Conservation (phyloP, 2,797 vertebrate species). For the Rhodeus uyekii region DNA sequence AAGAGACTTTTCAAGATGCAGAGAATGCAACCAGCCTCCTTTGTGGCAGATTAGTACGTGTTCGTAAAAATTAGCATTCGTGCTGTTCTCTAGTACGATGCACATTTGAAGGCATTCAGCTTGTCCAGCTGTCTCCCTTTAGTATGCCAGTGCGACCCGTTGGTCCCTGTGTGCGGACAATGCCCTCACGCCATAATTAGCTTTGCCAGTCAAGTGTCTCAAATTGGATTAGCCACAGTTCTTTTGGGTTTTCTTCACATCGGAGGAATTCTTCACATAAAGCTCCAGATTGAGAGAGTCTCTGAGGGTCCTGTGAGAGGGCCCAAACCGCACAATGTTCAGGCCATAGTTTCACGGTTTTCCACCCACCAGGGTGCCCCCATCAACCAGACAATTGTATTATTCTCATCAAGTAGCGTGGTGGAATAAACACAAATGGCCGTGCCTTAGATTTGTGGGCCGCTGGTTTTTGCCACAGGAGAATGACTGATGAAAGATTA, state of each 20-base stretch:
- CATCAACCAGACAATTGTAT: slow-evolving; percentile 48
- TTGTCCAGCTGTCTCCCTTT: slow-evolving; percentile 55
- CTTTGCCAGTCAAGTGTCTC: slow-evolving; percentile 73
- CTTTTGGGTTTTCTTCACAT: slow-evolving; percentile 55
- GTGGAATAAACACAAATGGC: slow-evolving; percentile 36
- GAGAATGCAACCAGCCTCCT: not conserved
- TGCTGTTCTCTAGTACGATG: slow-evolving; percentile 39
- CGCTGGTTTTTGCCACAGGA: not conserved
- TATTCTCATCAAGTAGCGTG: slow-evolving; percentile 32
- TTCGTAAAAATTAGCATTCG: slow-evolving; percentile 58
- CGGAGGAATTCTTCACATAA: slow-evolving; percentile 33
- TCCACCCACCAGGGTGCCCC: slow-evolving; percentile 21
- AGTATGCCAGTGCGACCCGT: slow-evolving; percentile 66
- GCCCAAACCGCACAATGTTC: slow-evolving; percentile 1
- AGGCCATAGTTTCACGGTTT: slow-evolving; percentile 17
- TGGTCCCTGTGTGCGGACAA: slow-evolving; percentile 67
- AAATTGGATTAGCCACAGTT: slow-evolving; percentile 71
- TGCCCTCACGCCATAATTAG: slow-evolving; percentile 68
- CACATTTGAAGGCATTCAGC: slow-evolving; percentile 29
- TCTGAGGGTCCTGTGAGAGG: slow-evolving; percentile 18
- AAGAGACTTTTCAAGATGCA: slow-evolving; percentile 31
- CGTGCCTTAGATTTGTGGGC: slow-evolving; percentile 7
- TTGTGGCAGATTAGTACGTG: slow-evolving; percentile 49
- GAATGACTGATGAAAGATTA: not conserved
- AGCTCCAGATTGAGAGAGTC: slow-evolving; percentile 37